Evolutionary conservation across 2,797 vertebrate species (phyloP), one percentile per base, ranked within the genome.

Genomic region (Pempheris klunzingeri): DNA sequence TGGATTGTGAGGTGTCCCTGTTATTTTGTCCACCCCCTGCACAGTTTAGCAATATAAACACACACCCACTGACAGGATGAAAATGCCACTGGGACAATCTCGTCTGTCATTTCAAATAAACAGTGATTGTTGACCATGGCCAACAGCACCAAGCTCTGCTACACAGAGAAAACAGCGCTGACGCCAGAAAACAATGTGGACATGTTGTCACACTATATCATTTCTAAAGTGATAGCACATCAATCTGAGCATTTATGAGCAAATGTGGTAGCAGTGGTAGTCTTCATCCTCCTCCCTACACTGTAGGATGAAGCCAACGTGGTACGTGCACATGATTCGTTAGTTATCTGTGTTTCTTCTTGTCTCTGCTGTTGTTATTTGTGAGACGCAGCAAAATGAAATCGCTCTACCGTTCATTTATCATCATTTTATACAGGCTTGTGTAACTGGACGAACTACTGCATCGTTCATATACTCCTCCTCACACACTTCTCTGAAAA

Each of bases 61-160:
- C 44, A 59, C 76, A 75, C 68, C 41, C 81, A 55, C 57, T 49
- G 77, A 71, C 32, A 34, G 24, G 62, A 82, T 70, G 53, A 81
- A n/a, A 54, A 82, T 61, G 74, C 75, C 79, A 76, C 69, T 24
- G 70, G 65, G 66, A 77, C 67, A 79, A 64, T 71, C 59, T 53
- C 26, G 59, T 57, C 75, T 87, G 82, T 89, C 90, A 64, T 83
- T 82, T 85, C 46, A 76, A 77, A 88, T 90, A 58, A 88, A 77
- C 69, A 62, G 46, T 41, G 84, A 84, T 73, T 83, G 82, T 41
- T 79, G 70, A 77, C 83, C 34, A 5, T 24, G 34, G 72, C 80
- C 74, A 63, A 59, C 62, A 77, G 77, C 70, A 59, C 11, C 5
- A 14, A 28, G 50, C 49, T 18, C 59, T 34, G 47, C 72, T 63